Evolutionary conservation across 2,113 vertebrate species (phyloP).

Genomic region (Neodon shergylaensis): DNA sequence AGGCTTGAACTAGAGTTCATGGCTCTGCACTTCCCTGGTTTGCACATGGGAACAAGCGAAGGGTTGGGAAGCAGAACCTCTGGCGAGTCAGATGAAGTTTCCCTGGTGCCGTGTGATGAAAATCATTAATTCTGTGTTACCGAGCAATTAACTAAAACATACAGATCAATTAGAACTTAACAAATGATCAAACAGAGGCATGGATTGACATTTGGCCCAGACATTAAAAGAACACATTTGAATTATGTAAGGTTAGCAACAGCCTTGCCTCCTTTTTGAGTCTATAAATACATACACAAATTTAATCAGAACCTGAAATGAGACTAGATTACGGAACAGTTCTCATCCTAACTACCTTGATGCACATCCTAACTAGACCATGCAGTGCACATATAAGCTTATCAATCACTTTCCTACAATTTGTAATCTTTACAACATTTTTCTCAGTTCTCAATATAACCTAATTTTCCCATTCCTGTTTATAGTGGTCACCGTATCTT

Average conservation of each 20-base stretch:
- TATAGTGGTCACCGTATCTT: neutral
- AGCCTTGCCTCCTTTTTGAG: neutral
- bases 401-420: neutral
- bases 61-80: neutral
- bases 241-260: neutral
- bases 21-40: neutral
- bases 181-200: neutral
- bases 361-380: neutral
- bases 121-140: neutral
- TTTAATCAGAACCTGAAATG: neutral
- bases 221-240: neutral
- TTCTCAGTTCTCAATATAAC: neutral
- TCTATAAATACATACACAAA: neutral
- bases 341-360: neutral
- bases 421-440: neutral
- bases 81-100: neutral
- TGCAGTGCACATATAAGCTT: neutral
- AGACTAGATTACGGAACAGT: neutral
- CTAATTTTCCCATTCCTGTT: neutral
- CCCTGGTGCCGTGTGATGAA: neutral
- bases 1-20: neutral
- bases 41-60: fast-evolving
- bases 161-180: neutral
- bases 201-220: neutral
- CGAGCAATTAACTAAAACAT: slow-evolving; percentile 1